Percentiles rank a stretch among this genome's conserved stretches.
Conservation (phyloP, 2,888 invertebrate species). For the Taenaris catops region DNA sequence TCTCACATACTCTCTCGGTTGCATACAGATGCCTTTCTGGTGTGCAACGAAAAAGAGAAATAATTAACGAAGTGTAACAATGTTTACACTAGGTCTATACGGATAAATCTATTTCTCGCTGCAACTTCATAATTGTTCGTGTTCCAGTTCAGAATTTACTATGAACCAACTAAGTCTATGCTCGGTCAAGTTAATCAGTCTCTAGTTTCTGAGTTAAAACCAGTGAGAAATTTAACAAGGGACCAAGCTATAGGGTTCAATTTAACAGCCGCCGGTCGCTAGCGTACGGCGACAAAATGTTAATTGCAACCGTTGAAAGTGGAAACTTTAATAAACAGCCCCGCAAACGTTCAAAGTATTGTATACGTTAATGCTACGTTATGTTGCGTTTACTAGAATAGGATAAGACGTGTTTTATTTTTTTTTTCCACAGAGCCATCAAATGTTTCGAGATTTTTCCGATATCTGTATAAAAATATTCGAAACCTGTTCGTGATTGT, state of each 20-base stretch:
- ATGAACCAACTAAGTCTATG: constrained; percentile 25
- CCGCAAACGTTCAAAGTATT: constrained; percentile 17
- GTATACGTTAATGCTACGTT: constrained; percentile 6
- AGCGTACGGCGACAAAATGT: constrained; percentile 32
- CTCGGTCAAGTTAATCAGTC: constrained; percentile 30
- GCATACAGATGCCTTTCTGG: too few species aligned
- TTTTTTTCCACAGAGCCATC: too few species aligned
- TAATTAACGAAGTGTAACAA: too few species aligned
- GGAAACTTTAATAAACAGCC: constrained; percentile 28
- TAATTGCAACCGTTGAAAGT: constrained; percentile 34
- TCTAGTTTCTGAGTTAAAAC: constrained; percentile 29
- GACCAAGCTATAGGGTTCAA: constrained; percentile 30
- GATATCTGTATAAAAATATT: too few species aligned
- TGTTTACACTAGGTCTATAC: too few species aligned
- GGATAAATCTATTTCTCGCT: constrained; percentile 13
- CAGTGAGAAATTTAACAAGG: constrained; percentile 30
- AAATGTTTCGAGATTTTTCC: too few species aligned
- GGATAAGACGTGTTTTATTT: constrained; percentile 12
- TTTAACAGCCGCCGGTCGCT: constrained; percentile 31
- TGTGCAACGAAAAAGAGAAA: too few species aligned
- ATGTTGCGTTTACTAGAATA: constrained; percentile 9
- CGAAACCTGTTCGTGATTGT: too few species aligned
- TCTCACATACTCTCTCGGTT: too few species aligned
- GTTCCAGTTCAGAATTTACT: constrained; percentile 21
- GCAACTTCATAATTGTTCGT: constrained; percentile 18